A percentile compares a stretch with the other conserved stretches of the same genome.
These are phyloP conservation scores for Cylindroiulus punctatus DNA, from an alignment of 2,888 invertebrate genomes.

Conservation along the genomic window DNA sequence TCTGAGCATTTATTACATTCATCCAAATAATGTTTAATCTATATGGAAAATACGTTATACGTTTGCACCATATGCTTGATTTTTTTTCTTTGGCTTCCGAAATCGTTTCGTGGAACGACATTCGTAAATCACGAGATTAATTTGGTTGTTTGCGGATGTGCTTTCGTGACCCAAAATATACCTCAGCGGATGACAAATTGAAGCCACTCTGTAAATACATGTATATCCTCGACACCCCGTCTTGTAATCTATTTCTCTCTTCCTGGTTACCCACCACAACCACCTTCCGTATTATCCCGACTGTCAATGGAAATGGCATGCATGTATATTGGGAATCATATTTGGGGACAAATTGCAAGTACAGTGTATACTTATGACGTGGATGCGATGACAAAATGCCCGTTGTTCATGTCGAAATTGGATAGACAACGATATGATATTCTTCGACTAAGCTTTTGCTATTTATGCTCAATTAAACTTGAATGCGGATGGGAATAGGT, in stretches of 20 bases:
- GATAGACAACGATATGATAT: not conserved
- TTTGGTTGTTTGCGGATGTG: slow-evolving; percentile 20
- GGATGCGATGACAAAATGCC: not conserved
- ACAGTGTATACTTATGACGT: not conserved
- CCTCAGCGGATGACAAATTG: not conserved
- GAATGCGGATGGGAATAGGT: not conserved
- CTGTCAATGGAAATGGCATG: not conserved
- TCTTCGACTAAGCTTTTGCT: not conserved
- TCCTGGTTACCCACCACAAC: not conserved
- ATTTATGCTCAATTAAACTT: not conserved
- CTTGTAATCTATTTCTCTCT: not conserved
- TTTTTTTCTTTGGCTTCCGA: not conserved
- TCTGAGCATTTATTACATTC: too few relatives aligned
- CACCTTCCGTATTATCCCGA: not conserved
- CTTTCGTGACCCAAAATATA: not conserved
- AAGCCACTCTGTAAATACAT: not conserved
- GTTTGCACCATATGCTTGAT: too few relatives aligned
- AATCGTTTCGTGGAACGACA: not conserved
- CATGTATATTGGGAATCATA: not conserved
- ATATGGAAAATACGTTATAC: too few relatives aligned
- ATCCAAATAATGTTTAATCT: too few relatives aligned
- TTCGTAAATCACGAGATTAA: not conserved
- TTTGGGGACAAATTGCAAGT: slow-evolving; percentile 22
- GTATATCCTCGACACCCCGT: not conserved
- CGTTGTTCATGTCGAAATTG: not conserved